These are phyloP conservation scores for Caradrina clavipalpis DNA, from an alignment of 2,888 invertebrate species.

Conservation along the genomic window DNA sequence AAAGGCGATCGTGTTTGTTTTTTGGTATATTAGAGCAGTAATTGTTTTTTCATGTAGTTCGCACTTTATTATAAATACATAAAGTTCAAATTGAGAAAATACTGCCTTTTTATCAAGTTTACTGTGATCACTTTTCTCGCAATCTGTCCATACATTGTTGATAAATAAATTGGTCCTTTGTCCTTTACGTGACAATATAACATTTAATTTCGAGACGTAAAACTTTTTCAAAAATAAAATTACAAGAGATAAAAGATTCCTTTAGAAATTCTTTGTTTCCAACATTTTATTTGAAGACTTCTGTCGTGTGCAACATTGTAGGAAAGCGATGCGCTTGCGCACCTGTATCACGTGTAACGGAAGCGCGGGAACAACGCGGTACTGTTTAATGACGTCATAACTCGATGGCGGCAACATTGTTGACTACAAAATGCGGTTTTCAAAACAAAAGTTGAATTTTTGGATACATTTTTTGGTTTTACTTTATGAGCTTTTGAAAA, in stretches of 20 bases:
- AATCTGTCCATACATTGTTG: not conserved
- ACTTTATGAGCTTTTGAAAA: not conserved
- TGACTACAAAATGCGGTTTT: constrained; percentile 10
- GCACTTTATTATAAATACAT: too few species aligned
- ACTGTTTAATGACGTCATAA: constrained; percentile 54
- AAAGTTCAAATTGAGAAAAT: too few species aligned
- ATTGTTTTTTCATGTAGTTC: too few species aligned
- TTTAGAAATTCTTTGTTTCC: not conserved
- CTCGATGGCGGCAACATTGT: constrained; percentile 30
- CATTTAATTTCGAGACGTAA: not conserved
- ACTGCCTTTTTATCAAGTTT: too few species aligned
- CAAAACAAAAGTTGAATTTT: not conserved
- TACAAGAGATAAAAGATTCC: not conserved
- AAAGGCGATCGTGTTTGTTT: too few species aligned
- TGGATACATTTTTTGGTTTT: not conserved
- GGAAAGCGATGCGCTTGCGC: constrained; percentile 37
- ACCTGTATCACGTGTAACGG: constrained; percentile 63
- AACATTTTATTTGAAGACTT: constrained; percentile 9
- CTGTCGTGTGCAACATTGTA: constrained; percentile 21
- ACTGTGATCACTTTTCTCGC: too few species aligned
- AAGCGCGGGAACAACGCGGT: constrained; percentile 53
- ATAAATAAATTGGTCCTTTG: too few species aligned
- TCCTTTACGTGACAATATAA: too few species aligned
- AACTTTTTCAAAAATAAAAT: not conserved
- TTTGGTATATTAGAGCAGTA: too few species aligned